Evolutionary conservation across 2,797 vertebrate species (phyloP), one percentile per base, ranked within the genome.

Genomic region (Phrynocephalus forsythii): DNA sequence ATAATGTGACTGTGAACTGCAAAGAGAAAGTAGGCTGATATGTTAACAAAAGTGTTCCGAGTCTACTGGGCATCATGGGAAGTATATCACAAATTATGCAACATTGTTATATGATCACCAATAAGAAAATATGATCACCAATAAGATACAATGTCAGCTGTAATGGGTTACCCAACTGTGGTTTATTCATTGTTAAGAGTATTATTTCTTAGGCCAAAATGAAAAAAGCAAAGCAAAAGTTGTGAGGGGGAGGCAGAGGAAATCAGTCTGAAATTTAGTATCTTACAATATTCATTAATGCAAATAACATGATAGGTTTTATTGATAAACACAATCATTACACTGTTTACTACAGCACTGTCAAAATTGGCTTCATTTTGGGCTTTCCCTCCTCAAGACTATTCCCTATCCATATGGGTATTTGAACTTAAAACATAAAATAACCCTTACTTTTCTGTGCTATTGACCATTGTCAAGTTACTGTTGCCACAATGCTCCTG

Each of bases 401-500:
- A 16, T n/a, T 16, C 11, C 13, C 11, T 15, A 13, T 79, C 16
- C 3, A 18, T 1, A 20, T 30, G 71, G 11, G 13, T 38, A 60
- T 30, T 33, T 68, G 26, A 75, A 28, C 15, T 83, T 67, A 48
- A 15, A n/a, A 10, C 78, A n/a, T 63, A 63, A 26, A 77, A 85
- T 44, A 83, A 80, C 66, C 22, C 11, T 28, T 26, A 7, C 24
- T 75, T 67, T 76, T 77, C 72, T 28, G 18, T 79, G 3, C 26
- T 3, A 44, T 0, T n/a, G 0, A 13, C 0, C 76, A 76, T 60
- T 63, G 67, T 60, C 86, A 86, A 48, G 83, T 22, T 56, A 71
- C 48, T 60, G 24, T 76, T 92, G 91, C 92, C 94, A 95, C 92
- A 95, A 95, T 91, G 90, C 92, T 93, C 94, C 93, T 93, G 91